These are phyloP conservation scores for Pygoscelis adeliae DNA, from an alignment of 2,113 vertebrate genomes.

Conservation along the genomic window DNA sequence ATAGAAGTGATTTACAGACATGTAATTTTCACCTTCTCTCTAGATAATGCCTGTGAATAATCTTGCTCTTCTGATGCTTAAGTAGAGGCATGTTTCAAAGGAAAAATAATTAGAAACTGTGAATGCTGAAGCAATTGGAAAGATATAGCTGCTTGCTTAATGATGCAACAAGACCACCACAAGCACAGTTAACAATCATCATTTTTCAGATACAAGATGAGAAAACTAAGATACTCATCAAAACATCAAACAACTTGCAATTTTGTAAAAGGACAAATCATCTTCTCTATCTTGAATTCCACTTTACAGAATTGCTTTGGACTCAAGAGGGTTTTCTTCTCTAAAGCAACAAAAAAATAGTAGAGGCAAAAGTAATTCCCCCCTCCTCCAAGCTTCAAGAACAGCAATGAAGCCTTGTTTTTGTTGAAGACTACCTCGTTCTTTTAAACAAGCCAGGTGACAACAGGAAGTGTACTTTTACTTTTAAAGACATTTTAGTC, in stretches of 20 bases:
- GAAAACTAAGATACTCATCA: not conserved
- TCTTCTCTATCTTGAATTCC: not conserved
- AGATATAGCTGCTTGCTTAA: not conserved
- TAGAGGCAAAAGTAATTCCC: not conserved
- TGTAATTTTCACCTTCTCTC: not conserved
- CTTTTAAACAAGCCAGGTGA: not conserved
- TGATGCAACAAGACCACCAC: not conserved
- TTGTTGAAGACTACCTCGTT: not conserved
- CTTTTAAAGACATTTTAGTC: not conserved
- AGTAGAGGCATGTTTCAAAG: not conserved
- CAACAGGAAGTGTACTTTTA: not conserved
- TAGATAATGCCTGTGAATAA: not conserved
- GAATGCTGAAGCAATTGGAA: not conserved
- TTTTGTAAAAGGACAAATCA: not conserved
- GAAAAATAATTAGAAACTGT: not conserved
- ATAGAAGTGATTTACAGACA: not conserved
- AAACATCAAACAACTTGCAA: not conserved
- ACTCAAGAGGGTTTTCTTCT: not conserved
- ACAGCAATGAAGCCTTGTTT: not conserved
- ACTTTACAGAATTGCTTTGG: not conserved
- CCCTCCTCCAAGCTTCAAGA: not conserved
- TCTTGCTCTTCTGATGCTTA: constrained; percentile 1
- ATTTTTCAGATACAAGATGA: not conserved
- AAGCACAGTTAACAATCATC: not conserved
- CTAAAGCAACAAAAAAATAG: not conserved